A percentile compares a stretch with the other conserved stretches of the same genome.
These are phyloP conservation scores for Avahi laniger DNA, from an alignment of 2,797 vertebrate genomes.

Conservation along the genomic window DNA sequence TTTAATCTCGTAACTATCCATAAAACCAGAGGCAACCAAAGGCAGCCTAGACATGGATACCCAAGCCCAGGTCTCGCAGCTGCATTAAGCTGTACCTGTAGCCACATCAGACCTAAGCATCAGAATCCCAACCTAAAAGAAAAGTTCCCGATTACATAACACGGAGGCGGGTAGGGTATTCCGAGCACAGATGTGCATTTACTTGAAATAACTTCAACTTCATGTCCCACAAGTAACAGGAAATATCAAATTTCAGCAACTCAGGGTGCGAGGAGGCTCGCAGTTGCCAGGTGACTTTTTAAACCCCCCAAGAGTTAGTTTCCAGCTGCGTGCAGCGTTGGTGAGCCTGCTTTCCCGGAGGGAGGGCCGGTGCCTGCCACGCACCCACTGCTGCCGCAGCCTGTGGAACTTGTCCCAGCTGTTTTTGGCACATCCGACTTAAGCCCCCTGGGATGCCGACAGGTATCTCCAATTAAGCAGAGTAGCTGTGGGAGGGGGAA, in stretches of 20 bases:
- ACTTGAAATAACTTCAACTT: slow-evolving; percentile 34
- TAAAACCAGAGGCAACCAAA: not conserved
- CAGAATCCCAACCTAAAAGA: not conserved
- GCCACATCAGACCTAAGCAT: not conserved
- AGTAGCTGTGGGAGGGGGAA: slow-evolving; percentile 63
- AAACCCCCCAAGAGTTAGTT: not conserved
- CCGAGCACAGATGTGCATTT: slow-evolving; percentile 38
- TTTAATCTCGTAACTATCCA: not conserved
- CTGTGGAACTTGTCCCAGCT: slow-evolving; percentile 55
- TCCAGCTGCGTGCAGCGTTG: slow-evolving; percentile 10
- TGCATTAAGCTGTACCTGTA: not conserved
- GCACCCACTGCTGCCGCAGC: not conserved
- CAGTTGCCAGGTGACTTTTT: slow-evolving; percentile 53
- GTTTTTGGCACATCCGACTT: slow-evolving; percentile 68
- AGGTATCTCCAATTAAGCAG: slow-evolving; percentile 77
- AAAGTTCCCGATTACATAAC: not conserved
- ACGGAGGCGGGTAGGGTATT: not conserved
- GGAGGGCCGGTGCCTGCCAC: not conserved
- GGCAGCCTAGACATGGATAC: not conserved
- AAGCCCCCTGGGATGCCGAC: slow-evolving; percentile 17
- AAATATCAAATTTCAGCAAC: slow-evolving; percentile 57
- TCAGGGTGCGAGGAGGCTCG: slow-evolving; percentile 19
- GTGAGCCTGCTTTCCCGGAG: not conserved
- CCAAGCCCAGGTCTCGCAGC: not conserved
- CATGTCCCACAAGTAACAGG: slow-evolving; percentile 21